Percentiles rank a stretch among this genome's conserved stretches.
phyloP scores from a whole-genome alignment of 2,888 invertebrate species.

The Caenorhabditis doughertyi region DNA sequence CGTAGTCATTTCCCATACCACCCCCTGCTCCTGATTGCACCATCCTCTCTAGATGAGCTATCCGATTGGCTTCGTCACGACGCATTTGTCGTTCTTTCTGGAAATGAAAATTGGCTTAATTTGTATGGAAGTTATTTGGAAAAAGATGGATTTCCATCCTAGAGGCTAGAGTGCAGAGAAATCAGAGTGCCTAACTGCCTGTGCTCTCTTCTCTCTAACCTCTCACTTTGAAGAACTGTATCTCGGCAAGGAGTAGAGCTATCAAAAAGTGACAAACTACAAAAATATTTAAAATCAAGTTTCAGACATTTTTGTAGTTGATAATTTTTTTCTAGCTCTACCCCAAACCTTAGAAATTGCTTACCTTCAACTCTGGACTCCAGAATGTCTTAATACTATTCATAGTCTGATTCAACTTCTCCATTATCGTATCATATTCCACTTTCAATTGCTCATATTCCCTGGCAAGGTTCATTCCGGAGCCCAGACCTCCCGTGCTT shows the following conservation, averaged over 20 bases:
- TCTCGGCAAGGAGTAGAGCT: not conserved
- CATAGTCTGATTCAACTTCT: constrained; percentile 86
- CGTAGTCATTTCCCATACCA: constrained; percentile 33
- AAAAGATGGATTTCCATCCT: no score
- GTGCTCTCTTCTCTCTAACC: no score
- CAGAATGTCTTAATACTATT: constrained; percentile 99
- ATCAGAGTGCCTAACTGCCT: no score
- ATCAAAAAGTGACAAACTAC: not conserved
- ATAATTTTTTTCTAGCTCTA: not conserved
- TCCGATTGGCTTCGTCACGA: constrained; percentile 71
- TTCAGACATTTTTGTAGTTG: not conserved
- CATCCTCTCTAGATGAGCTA: constrained; percentile 69
- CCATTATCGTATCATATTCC: constrained; percentile 76
- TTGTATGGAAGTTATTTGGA: not conserved
- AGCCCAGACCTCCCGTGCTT: not conserved
- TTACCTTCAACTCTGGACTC: constrained; percentile 97
- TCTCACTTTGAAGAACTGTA: no score
- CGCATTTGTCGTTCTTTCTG: constrained; percentile 71
- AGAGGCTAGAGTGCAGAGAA: no score
- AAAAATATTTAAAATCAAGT: not conserved
- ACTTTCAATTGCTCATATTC: constrained; percentile 66
- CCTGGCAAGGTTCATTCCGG: constrained; percentile 38
- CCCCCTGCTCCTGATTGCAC: constrained; percentile 51
- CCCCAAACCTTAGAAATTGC: not conserved
- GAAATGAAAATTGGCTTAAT: not conserved